Percentiles rank a stretch among this genome's conserved stretches.
Conservation (phyloP, 2,797 vertebrate genomes). For the Poeciliopsis turneri region DNA sequence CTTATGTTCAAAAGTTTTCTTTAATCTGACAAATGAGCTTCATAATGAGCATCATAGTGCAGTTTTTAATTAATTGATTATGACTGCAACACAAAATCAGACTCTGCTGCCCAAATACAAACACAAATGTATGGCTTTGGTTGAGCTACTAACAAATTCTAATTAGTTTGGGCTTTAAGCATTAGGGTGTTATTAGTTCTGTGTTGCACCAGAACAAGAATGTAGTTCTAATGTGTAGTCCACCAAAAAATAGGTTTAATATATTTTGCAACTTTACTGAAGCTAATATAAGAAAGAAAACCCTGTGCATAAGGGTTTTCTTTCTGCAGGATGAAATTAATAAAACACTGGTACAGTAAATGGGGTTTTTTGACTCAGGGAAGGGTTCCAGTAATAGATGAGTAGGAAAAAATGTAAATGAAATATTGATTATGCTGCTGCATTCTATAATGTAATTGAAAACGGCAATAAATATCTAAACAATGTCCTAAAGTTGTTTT, state of each 20-base stretch:
- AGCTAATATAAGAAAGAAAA: neutral
- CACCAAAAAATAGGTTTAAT: neutral
- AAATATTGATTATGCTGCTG: conserved; percentile 21
- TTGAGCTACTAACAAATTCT: neutral
- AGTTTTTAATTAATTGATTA: neutral
- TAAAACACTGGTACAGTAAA: conserved; percentile 18
- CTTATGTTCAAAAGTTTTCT: neutral
- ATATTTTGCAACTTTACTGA: neutral
- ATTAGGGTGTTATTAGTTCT: neutral
- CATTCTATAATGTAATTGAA: conserved; percentile 20
- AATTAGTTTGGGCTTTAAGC: neutral
- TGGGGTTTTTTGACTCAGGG: neutral
- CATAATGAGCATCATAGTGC: neutral
- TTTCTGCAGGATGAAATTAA: neutral
- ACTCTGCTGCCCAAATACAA: neutral
- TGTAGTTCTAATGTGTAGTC: neutral
- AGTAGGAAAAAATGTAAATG: conserved; percentile 32
- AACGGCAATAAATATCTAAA: conserved; percentile 10
- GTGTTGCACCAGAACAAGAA: neutral
- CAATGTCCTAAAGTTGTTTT: neutral
- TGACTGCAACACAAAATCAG: neutral
- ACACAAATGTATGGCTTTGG: neutral
- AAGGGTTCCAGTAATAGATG: conserved; percentile 33
- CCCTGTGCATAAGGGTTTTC: neutral
- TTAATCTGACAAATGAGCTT: neutral